Percentiles rank a stretch among this genome's conserved stretches.
Conservation (phyloP, 2,888 invertebrate genomes). For the Smittia aterrima region DNA sequence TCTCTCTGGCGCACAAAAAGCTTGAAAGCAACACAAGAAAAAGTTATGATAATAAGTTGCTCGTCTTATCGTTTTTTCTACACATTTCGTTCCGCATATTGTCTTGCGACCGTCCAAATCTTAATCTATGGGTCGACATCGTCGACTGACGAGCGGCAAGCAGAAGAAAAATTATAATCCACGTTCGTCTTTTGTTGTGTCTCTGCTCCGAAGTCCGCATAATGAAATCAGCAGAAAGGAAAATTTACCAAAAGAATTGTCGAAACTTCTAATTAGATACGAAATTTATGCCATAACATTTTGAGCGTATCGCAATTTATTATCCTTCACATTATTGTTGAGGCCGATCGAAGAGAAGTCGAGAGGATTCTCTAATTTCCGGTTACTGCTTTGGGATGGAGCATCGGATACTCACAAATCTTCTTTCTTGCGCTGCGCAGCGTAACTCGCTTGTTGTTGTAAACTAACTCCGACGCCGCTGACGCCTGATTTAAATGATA, state of each 20-base stretch:
- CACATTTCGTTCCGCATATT: slow-evolving; percentile 1
- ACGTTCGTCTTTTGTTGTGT: neutral
- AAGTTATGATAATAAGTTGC: slow-evolving; percentile 20
- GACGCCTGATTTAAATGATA: slow-evolving; percentile 24
- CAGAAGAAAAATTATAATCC: neutral
- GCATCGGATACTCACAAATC: slow-evolving; percentile 20
- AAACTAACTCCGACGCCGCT: too few species aligned
- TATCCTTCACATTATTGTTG: neutral
- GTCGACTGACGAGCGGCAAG: neutral
- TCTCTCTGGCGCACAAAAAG: neutral
- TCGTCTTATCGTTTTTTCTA: slow-evolving; percentile 19
- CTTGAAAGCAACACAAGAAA: neutral
- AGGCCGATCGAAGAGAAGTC: neutral
- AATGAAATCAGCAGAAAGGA: slow-evolving; percentile 21
- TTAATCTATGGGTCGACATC: neutral
- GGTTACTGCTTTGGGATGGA: slow-evolving; percentile 24
- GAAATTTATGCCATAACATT: slow-evolving; percentile 33
- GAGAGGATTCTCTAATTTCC: slow-evolving; percentile 22
- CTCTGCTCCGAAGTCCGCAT: neutral
- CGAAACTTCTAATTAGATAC: slow-evolving; percentile 35
- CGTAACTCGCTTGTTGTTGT: neutral
- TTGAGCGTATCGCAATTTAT: slow-evolving; percentile 29
- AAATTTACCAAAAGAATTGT: neutral
- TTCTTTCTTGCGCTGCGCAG: neutral
- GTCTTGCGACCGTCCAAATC: slow-evolving; percentile 2